phyloP scores from a whole-genome alignment of 1,140 invertebrate genomes.

The Agrypnia vestita region DNA sequence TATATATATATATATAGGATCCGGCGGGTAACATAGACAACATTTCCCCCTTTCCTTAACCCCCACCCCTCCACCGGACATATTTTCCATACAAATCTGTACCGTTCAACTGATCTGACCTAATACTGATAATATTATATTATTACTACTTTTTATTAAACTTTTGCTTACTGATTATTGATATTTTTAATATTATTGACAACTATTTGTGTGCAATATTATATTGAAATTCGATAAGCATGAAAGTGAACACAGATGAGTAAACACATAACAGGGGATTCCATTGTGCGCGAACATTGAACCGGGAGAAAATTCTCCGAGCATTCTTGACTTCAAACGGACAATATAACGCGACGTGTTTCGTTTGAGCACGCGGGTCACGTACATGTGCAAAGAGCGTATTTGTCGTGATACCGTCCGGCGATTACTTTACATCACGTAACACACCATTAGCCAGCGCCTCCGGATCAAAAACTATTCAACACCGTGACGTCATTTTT shows the following conservation, averaged over 20 bases:
- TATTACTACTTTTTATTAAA: too few species aligned
- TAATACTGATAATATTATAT: too few species aligned
- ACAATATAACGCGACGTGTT: conserved; percentile 34
- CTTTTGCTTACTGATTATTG: too few species aligned
- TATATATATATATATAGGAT: too few species aligned
- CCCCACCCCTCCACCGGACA: too few species aligned
- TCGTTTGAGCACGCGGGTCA: conserved; percentile 19
- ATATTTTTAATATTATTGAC: too few species aligned
- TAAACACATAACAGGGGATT: background rate
- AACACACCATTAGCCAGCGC: conserved; percentile 35
- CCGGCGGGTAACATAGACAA: too few species aligned
- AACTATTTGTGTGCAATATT: too few species aligned
- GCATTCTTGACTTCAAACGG: conserved; percentile 34
- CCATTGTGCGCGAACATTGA: conserved; percentile 34
- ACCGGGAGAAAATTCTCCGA: conserved; percentile 36
- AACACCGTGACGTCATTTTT: background rate
- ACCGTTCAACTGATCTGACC: too few species aligned
- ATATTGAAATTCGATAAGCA: too few species aligned
- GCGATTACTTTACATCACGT: conserved; percentile 38
- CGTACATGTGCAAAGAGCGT: conserved; percentile 41
- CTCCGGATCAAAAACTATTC: conserved; percentile 20
- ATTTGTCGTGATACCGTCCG: conserved; percentile 35
- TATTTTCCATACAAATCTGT: too few species aligned
- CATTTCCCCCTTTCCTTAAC: too few species aligned
- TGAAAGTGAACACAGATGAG: background rate